These are phyloP conservation scores for Allolobophora icterica DNA, from an alignment of 2,888 invertebrate genomes.

Conservation along the genomic window DNA sequence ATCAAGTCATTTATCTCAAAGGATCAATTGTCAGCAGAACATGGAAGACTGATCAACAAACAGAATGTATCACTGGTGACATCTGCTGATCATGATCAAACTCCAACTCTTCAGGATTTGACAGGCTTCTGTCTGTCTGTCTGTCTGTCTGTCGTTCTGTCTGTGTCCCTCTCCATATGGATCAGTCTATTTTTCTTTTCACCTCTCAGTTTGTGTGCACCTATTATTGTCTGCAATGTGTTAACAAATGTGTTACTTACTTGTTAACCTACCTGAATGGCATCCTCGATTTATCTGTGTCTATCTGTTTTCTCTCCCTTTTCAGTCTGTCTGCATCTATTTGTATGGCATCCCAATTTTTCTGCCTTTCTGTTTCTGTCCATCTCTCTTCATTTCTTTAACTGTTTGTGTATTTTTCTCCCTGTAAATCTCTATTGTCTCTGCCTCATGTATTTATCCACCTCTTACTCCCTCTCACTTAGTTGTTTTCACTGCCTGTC, in stretches of 20 bases:
- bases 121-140: background rate
- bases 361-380: slow-evolving; percentile 25
- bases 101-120: background rate
- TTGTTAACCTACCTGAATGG: background rate
- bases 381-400: background rate
- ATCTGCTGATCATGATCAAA: background rate
- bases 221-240: background rate
- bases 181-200: background rate
- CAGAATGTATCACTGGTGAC: background rate
- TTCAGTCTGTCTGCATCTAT: background rate
- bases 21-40: background rate
- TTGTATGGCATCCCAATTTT: background rate
- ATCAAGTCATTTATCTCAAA: background rate
- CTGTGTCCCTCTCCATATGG: background rate
- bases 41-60: background rate
- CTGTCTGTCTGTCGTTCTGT: no score
- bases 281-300: background rate
- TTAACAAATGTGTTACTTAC: background rate
- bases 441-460: background rate
- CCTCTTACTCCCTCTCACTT: background rate
- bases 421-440: background rate
- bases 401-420: background rate
- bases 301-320: background rate
- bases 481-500: background rate
- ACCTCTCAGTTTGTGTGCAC: background rate